Conservation (phyloP, 1,140 invertebrate genomes). For the Trissolcus basalis region DNA sequence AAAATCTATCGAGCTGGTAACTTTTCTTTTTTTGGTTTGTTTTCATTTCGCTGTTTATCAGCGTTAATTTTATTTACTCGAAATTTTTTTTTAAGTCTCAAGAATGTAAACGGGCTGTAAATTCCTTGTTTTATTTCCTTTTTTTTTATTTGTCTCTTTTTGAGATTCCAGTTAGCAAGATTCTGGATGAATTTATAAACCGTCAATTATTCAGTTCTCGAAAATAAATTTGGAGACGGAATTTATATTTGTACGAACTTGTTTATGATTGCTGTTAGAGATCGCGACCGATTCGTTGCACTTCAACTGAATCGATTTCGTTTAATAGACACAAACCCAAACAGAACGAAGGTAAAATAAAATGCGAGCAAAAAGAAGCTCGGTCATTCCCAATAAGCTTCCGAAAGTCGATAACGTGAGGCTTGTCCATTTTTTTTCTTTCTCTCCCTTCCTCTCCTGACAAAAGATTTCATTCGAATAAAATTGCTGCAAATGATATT, state of each 20-base stretch:
- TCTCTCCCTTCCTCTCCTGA: neutral
- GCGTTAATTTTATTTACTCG: too few relatives aligned
- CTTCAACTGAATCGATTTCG: slow-evolving; percentile 33
- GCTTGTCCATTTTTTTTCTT: slow-evolving; percentile 28
- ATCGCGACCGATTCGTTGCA: slow-evolving; percentile 16
- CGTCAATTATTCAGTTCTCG: too few relatives aligned
- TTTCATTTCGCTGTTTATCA: too few relatives aligned
- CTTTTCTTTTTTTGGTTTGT: too few relatives aligned
- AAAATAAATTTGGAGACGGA: too few relatives aligned
- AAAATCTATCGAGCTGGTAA: too few relatives aligned
- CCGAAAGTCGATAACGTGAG: slow-evolving; percentile 21
- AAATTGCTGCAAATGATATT: slow-evolving; percentile 5
- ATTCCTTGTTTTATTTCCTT: too few relatives aligned
- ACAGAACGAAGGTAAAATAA: slow-evolving; percentile 33
- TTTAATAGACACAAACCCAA: slow-evolving; percentile 23
- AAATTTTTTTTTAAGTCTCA: too few relatives aligned
- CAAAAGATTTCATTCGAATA: slow-evolving; percentile 26
- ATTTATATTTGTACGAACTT: neutral
- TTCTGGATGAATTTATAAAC: too few relatives aligned
- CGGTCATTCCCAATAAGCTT: slow-evolving; percentile 40
- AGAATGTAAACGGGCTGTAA: too few relatives aligned
- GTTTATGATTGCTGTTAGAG: slow-evolving; percentile 9
- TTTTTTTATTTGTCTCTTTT: too few relatives aligned
- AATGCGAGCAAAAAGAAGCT: slow-evolving; percentile 35
- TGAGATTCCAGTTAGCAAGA: too few relatives aligned